Conservation (phyloP, 2,888 invertebrate species). For the Seira musarum region DNA sequence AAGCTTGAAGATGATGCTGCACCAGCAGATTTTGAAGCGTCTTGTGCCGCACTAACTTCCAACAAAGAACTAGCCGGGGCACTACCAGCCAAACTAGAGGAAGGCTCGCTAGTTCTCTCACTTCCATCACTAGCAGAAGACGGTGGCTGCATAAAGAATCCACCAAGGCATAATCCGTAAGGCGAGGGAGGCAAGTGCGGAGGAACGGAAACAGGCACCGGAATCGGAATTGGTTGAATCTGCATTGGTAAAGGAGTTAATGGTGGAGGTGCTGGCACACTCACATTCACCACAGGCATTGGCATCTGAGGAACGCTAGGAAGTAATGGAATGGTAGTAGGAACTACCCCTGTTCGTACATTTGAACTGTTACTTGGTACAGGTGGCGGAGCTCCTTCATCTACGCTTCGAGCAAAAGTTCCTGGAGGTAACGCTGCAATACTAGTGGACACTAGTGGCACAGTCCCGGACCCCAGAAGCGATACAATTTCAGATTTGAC, state of each 20-base stretch:
- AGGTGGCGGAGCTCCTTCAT: slow-evolving; percentile 37
- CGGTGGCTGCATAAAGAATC: slow-evolving; percentile 64
- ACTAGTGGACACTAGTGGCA: slow-evolving; percentile 35
- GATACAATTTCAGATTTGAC: slow-evolving; percentile 68
- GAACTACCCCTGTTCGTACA: slow-evolving; percentile 34
- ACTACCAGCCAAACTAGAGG: slow-evolving; percentile 44
- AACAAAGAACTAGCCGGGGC: slow-evolving; percentile 41
- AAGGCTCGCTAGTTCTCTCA: slow-evolving; percentile 26
- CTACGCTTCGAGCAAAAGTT: slow-evolving; percentile 40
- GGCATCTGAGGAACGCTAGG: slow-evolving; percentile 56
- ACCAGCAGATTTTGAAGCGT: slow-evolving; percentile 8
- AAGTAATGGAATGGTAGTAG: slow-evolving; percentile 53
- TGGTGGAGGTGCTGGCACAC: slow-evolving; percentile 55
- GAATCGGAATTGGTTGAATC: slow-evolving; percentile 52
- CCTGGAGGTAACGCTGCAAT: slow-evolving; percentile 41
- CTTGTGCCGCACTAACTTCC: slow-evolving; percentile 40
- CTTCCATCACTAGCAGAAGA: slow-evolving; percentile 35
- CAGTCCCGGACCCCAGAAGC: slow-evolving; percentile 59
- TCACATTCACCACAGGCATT: slow-evolving; percentile 62
- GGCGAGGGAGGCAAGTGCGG: slow-evolving; percentile 62
- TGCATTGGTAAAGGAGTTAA: slow-evolving; percentile 59
- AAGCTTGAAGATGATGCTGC: neutral
- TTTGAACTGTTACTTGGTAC: slow-evolving; percentile 40
- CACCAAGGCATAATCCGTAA: slow-evolving; percentile 64
- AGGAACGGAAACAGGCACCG: slow-evolving; percentile 50